Evolutionary conservation across 2,888 invertebrate genomes (phyloP).

Genomic region (Morpho helenor): DNA sequence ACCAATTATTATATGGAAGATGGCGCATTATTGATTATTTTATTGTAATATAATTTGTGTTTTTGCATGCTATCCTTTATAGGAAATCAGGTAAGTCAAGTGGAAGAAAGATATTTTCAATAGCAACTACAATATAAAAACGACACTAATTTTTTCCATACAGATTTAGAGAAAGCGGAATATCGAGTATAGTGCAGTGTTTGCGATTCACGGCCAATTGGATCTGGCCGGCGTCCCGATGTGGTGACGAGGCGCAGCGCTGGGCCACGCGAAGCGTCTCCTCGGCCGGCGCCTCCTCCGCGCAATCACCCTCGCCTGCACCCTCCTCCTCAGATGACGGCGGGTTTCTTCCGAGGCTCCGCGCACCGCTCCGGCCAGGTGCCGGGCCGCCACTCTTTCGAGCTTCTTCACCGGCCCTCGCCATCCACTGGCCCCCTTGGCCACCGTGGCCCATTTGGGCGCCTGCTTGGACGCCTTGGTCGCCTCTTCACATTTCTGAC

Average conservation of each 20-base stretch:
- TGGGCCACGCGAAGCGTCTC: conserved; percentile 33
- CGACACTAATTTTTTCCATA: conserved; percentile 5
- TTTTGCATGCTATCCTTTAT: conserved; percentile 36
- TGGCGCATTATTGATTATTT: too few relatives aligned
- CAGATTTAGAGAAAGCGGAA: conserved; percentile 96
- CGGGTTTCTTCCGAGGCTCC: conserved; percentile 84
- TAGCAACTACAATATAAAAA: not conserved
- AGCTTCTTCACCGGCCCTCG: conserved; percentile 64
- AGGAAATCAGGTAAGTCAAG: conserved; percentile 70
- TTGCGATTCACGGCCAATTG: conserved; percentile 81
- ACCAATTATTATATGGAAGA: too few relatives aligned
- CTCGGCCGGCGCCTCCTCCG: conserved; percentile 31
- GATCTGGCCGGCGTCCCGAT: conserved; percentile 88
- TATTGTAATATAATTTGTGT: too few relatives aligned
- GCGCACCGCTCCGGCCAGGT: conserved; percentile 79
- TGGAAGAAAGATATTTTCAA: not conserved
- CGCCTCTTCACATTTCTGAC: conserved; percentile 89
- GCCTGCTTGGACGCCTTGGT: conserved; percentile 83
- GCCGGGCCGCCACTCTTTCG: conserved; percentile 77
- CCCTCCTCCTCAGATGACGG: conserved; percentile 88
- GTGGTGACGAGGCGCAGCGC: conserved; percentile 62
- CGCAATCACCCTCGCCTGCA: conserved; percentile 47
- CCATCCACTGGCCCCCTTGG: conserved; percentile 74
- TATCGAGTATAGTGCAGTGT: conserved; percentile 92
- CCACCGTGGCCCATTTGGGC: conserved; percentile 83